phyloP scores from a whole-genome alignment of 2,797 vertebrate species.

The Lagodon rhomboides region DNA sequence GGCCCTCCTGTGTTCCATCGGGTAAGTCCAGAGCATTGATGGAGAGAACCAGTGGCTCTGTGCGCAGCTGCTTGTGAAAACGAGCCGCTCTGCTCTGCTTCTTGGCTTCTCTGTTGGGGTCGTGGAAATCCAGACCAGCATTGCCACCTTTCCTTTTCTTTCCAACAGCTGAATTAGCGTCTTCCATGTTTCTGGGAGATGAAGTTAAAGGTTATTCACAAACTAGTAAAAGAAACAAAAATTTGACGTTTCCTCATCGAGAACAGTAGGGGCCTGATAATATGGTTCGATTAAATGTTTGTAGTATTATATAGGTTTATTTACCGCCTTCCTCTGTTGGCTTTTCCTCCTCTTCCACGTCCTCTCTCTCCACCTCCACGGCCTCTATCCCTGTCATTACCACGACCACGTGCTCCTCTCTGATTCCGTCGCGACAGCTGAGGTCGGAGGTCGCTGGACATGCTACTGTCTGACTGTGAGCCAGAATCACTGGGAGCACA shows the following conservation, averaged over 20 bases:
- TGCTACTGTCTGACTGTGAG: conserved; percentile 93
- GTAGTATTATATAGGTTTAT: conserved; percentile 14
- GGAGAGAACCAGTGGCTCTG: conserved; percentile 92
- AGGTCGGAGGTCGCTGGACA: conserved; percentile 88
- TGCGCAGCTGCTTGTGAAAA: conserved; percentile 92
- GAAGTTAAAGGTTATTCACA: neutral
- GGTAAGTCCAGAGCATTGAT: conserved; percentile 85
- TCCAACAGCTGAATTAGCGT: conserved; percentile 68
- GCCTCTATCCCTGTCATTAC: conserved; percentile 84
- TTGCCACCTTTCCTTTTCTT: conserved; percentile 89
- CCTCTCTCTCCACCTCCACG: conserved; percentile 88
- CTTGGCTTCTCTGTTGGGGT: conserved; percentile 94
- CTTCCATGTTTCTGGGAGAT: conserved; percentile 82
- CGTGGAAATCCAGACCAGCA: conserved; percentile 90
- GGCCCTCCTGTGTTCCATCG: conserved; percentile 84
- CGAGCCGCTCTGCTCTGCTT: conserved; percentile 93
- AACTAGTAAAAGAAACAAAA: neutral
- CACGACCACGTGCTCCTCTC: conserved; percentile 86
- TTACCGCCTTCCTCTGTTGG: conserved; percentile 89
- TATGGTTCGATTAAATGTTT: no score
- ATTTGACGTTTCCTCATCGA: neutral
- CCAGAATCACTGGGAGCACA: conserved; percentile 88
- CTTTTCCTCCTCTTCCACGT: conserved; percentile 91
- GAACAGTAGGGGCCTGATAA: no score
- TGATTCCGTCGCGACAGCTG: conserved; percentile 88